Conservation (phyloP, 2,888 invertebrate genomes). For the Catocala nupta region DNA sequence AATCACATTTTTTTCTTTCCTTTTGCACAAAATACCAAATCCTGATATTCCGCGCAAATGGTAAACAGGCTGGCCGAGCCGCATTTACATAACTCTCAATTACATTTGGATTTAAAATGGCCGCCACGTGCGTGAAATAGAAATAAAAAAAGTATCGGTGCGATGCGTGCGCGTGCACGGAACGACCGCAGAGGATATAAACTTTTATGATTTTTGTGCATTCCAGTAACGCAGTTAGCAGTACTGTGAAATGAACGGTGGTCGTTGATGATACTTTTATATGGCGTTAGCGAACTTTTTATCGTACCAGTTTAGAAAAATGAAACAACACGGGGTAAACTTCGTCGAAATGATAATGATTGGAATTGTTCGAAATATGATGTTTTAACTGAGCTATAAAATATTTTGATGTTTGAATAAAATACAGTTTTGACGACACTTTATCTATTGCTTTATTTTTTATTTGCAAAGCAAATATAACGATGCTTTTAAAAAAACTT, state of each 20-base stretch:
- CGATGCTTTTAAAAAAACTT: no score
- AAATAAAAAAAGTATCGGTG: constrained; percentile 61
- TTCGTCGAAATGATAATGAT: not conserved
- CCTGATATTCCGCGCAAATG: constrained; percentile 50
- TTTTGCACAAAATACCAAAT: constrained; percentile 47
- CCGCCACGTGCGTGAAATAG: constrained; percentile 66
- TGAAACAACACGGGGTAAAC: not conserved
- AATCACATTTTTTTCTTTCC: constrained; percentile 42
- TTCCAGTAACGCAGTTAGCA: constrained; percentile 48
- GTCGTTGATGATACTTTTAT: constrained; percentile 27
- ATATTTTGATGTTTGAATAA: no score
- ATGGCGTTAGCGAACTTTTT: constrained; percentile 24
- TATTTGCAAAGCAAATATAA: no score
- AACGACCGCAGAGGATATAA: constrained; percentile 53
- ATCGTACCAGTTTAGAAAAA: constrained; percentile 5
- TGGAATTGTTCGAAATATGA: no score
- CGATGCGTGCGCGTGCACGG: constrained; percentile 56
- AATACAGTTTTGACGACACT: no score
- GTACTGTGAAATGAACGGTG: constrained; percentile 36
- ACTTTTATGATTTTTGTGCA: constrained; percentile 60
- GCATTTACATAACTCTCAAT: constrained; percentile 71
- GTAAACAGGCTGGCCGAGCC: constrained; percentile 55
- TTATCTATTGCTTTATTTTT: no score
- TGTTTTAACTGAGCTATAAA: no score
- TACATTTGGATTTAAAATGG: constrained; percentile 72